Conservation (phyloP, 2,888 invertebrate genomes). For the Ctenicera cuprea region DNA sequence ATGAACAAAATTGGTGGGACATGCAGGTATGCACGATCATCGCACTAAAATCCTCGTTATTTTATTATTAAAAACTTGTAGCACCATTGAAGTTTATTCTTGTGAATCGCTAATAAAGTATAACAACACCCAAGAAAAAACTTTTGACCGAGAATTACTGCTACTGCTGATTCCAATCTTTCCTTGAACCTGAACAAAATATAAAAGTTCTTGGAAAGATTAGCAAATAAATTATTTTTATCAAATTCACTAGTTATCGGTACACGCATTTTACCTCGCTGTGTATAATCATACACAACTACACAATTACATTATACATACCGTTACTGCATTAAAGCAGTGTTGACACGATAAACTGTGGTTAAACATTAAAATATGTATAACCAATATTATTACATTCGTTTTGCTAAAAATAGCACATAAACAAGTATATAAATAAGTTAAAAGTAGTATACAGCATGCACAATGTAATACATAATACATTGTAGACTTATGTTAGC, state of each 20-base stretch:
- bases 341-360: not conserved
- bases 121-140: conserved; percentile 12
- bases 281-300: conserved; percentile 41
- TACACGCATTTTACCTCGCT: conserved; percentile 37
- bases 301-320: conserved; percentile 32
- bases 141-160: not conserved
- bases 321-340: conserved; percentile 6
- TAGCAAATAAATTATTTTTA: too few species aligned
- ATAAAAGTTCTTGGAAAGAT: not conserved
- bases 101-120: conserved; percentile 26
- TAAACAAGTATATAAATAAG: conserved; percentile 28
- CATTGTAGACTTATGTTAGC: conserved; percentile 67
- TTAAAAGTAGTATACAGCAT: conserved; percentile 66
- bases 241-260: too few species aligned
- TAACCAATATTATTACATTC: not conserved
- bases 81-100: not conserved
- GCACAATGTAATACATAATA: conserved; percentile 65
- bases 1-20: too few species aligned
- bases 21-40: too few species aligned
- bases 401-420: conserved; percentile 43
- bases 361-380: not conserved
- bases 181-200: conserved; percentile 13
- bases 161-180: too few species aligned
- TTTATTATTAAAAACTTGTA: not conserved
- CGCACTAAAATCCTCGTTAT: too few species aligned